Base-by-base conservation (phyloP, 2,888 invertebrate genomes). In the Drosophila subquinaria region DNA sequence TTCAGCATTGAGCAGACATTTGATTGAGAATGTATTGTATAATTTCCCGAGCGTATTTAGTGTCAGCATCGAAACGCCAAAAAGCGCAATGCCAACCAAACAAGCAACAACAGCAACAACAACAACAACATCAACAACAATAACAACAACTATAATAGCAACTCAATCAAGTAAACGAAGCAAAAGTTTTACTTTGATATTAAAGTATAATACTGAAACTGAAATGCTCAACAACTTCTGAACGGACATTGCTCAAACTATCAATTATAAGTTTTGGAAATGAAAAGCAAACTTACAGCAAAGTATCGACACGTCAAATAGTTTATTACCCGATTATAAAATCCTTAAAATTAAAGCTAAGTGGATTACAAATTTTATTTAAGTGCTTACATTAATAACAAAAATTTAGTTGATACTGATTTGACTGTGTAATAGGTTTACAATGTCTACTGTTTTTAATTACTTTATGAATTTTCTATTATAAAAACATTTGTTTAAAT, bases 21-120 rank as follows among this genome's bases (percentile, higher is more conserved):
- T 91, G 91, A 91, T 91, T 91, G 91, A 90, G 91, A 91, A 89
- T 87, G 88, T 89, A 90, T 91, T 91, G 91, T 91, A 90, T 91
- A 91, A 91, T 91, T 91, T 91, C 91, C 91, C 91, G 90, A 91
- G 88, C 83, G 91, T 91, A 91, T 90, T 91, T 88, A 86, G 85
- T 84, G 80, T 71, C 82, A 86, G 76, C 72, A 62, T 48, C 69
- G 71, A 69, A 78, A 76, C 76, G 78, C 68, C 79, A 70, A 73
- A 79, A 65, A 67, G 60, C 73, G 72, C 76, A 78, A 65, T 47
- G 27, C 65, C 67, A 68, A 65, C 38, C 69, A 63, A 38, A 36
- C 56, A 47, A 36, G 35, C 48, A 65, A 40, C 48, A 74, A 50
- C 45, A 63, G 50, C 40, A 57, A 42, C 10, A 50, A 43, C 53